Evolutionary conservation across 2,888 invertebrate genomes (phyloP).

Genomic region (Pycnomerus fuliginosus): DNA sequence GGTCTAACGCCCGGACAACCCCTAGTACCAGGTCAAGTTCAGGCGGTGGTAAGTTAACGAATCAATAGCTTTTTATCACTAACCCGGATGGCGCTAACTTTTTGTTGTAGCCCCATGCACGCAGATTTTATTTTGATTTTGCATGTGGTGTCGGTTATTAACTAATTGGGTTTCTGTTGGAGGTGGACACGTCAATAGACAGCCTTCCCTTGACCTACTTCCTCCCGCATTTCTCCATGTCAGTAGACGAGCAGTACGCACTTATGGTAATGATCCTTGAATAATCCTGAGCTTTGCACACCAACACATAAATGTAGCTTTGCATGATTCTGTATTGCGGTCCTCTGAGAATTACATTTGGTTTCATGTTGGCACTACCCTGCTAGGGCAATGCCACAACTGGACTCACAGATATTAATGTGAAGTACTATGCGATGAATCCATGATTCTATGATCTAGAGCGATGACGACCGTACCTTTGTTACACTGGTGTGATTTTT

Average conservation of each 20-base stretch:
- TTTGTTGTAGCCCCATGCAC: slow-evolving; percentile 12
- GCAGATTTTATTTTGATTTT: slow-evolving; percentile 3
- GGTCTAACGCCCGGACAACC: slow-evolving; percentile 88
- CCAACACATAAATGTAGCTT: no score
- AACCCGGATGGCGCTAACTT: no score
- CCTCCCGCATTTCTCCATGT: slow-evolving; percentile 52
- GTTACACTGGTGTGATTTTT: no score
- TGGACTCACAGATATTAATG: no score
- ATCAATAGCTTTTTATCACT: background rate
- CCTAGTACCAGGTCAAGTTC: slow-evolving; percentile 90
- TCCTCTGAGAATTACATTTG: no score
- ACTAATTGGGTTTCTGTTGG: slow-evolving; percentile 51
- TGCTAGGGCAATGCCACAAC: no score
- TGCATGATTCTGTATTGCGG: no score
- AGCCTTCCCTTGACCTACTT: slow-evolving; percentile 56
- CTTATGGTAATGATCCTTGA: slow-evolving; percentile 50
- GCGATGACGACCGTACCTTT: no score
- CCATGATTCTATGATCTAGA: no score
- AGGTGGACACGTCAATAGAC: slow-evolving; percentile 59
- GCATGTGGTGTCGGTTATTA: slow-evolving; percentile 33
- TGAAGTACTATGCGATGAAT: no score
- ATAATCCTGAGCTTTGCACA: no score
- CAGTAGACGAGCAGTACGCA: slow-evolving; percentile 54
- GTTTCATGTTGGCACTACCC: no score
- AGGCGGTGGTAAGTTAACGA: slow-evolving; percentile 77